A percentile compares a stretch with the other conserved stretches of the same genome.
Conservation (phyloP, 2,113 vertebrate species). For the Callaeas wilsoni region DNA sequence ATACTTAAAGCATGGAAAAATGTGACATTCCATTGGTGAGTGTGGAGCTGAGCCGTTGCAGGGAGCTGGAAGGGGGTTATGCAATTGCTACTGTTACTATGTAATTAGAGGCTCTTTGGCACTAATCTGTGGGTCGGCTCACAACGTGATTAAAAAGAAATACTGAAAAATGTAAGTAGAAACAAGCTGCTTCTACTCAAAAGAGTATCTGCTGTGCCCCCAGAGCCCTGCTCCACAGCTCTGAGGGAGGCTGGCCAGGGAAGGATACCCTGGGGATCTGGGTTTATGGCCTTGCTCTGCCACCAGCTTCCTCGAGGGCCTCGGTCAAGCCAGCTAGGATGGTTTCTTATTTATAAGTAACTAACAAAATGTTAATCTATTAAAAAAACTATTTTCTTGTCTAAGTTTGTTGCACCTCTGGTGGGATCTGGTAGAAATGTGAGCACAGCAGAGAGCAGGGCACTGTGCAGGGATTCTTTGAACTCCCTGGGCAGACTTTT, state of each 20-base stretch:
- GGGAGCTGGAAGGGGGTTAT: background rate
- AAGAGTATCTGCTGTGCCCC: background rate
- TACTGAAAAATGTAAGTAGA: background rate
- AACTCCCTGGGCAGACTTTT: background rate
- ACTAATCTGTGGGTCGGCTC: background rate
- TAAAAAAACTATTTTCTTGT: background rate
- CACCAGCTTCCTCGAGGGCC: background rate
- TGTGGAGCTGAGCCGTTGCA: background rate
- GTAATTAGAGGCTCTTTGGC: slow-evolving; percentile 58
- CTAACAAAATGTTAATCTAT: background rate
- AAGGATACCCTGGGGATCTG: background rate
- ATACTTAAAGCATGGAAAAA: slow-evolving; percentile 41
- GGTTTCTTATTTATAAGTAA: background rate
- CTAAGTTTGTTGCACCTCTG: background rate
- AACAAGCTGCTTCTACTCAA: slow-evolving; percentile 1
- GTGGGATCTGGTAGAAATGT: background rate
- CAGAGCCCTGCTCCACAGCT: background rate
- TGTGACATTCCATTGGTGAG: background rate
- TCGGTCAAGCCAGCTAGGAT: background rate
- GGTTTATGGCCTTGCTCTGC: background rate
- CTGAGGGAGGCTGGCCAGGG: background rate
- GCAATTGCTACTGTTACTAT: slow-evolving; percentile 49
- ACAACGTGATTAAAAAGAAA: background rate
- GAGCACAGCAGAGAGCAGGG: background rate
- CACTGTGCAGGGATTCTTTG: background rate